These are phyloP conservation scores for Alviniconcha strummeri DNA, from an alignment of 2,888 invertebrate species.

Conservation along the genomic window DNA sequence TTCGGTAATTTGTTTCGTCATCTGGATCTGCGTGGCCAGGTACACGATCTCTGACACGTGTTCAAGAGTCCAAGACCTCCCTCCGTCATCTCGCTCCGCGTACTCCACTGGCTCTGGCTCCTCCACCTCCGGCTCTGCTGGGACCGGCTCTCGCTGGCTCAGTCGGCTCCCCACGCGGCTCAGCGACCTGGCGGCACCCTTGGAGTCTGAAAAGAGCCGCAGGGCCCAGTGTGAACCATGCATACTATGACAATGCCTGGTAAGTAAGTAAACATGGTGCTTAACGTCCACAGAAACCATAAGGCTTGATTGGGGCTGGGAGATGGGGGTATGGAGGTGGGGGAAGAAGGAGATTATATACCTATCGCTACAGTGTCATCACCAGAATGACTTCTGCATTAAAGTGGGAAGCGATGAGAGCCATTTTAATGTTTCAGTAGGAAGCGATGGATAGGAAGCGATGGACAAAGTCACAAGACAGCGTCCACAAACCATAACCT, in stretches of 20 bases:
- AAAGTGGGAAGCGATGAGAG: too few species aligned
- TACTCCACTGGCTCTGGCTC: constrained; percentile 29
- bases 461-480: too few species aligned
- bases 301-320: too few species aligned
- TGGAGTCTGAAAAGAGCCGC: not conserved
- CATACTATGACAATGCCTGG: not conserved
- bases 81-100: constrained; percentile 31
- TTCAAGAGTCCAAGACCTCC: constrained; percentile 67
- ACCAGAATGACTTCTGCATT: too few species aligned
- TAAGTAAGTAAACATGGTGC: not conserved
- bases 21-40: constrained; percentile 66
- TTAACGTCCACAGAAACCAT: too few species aligned
- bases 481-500: too few species aligned
- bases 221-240: too few species aligned
- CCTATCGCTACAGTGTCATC: too few species aligned
- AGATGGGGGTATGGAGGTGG: too few species aligned
- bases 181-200: constrained; percentile 7
- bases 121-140: constrained; percentile 9
- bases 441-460: too few species aligned
- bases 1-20: constrained; percentile 61
- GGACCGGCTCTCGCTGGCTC: constrained; percentile 24
- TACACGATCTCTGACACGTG: constrained; percentile 69
- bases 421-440: too few species aligned
- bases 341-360: too few species aligned
- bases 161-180: constrained; percentile 24